These are phyloP conservation scores for Amphiprion clarkii DNA, from an alignment of 2,797 vertebrate species.

Conservation along the genomic window DNA sequence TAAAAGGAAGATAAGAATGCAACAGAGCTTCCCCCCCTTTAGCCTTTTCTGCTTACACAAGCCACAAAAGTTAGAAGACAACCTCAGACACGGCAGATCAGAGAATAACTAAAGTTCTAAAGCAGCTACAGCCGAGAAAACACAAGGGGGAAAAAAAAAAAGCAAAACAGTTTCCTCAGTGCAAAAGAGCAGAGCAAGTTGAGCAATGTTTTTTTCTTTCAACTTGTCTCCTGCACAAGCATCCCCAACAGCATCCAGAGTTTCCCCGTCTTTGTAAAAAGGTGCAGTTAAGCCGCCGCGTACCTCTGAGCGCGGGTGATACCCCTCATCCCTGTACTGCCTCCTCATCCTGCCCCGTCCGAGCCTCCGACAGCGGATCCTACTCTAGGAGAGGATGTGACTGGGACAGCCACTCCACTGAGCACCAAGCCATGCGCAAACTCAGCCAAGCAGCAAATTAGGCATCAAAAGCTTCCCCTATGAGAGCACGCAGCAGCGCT, in stretches of 20 bases:
- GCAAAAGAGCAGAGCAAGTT: background rate
- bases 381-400: slow-evolving; percentile 63
- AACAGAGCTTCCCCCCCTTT: background rate
- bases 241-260: background rate
- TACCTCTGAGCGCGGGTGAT: slow-evolving; percentile 76
- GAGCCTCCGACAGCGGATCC: slow-evolving; percentile 51
- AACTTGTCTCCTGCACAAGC: background rate
- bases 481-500: slow-evolving; percentile 66
- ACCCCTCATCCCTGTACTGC: slow-evolving; percentile 77
- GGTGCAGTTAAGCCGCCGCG: background rate
- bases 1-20: background rate
- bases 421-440: slow-evolving; percentile 77
- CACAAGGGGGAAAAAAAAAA: background rate
- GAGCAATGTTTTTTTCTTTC: background rate
- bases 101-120: slow-evolving; percentile 23
- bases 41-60: slow-evolving; percentile 13
- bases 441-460: slow-evolving; percentile 80
- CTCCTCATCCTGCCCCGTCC: slow-evolving; percentile 78
- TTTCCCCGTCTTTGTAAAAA: background rate
- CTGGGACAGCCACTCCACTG: slow-evolving; percentile 74
- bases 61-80: slow-evolving; percentile 15
- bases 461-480: slow-evolving; percentile 80
- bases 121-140: background rate
- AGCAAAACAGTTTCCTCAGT: background rate
- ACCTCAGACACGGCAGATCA: slow-evolving; percentile 7